Conservation (phyloP, 1,140 invertebrate genomes). For the Protaetia brevitarsis region DNA sequence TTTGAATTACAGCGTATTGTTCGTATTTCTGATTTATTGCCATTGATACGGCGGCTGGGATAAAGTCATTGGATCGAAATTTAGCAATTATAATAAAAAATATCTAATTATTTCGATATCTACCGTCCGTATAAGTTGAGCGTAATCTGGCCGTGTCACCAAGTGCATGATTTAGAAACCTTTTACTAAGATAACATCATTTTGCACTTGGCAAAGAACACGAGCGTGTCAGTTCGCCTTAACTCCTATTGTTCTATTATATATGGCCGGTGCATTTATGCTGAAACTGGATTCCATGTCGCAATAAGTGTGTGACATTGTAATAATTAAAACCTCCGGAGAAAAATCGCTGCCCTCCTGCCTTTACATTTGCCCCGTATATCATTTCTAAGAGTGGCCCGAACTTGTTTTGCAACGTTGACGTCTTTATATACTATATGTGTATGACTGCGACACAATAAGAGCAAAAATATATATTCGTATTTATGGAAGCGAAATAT, state of each 20-base stretch:
- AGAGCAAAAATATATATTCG: too few species aligned
- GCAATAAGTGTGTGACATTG: slow-evolving; percentile 1
- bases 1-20: background rate
- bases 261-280: background rate
- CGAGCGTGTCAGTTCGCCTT: background rate
- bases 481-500: too few species aligned
- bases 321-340: background rate
- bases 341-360: background rate
- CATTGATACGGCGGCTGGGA: too few species aligned
- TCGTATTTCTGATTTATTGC: background rate
- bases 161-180: background rate
- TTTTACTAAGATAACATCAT: background rate
- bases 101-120: too few species aligned
- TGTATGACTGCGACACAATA: too few species aligned
- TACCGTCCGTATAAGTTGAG: too few species aligned
- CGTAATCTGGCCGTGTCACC: background rate
- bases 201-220: background rate
- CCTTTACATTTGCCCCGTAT: background rate
- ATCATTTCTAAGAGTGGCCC: background rate
- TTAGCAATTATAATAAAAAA: background rate
- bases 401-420: background rate
- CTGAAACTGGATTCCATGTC: background rate
- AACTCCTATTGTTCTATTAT: slow-evolving; percentile 1
- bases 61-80: too few species aligned
- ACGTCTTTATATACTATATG: slow-evolving; percentile 4